Base-by-base conservation (phyloP, 1,140 invertebrate genomes). In the Dendrolimus kikuchii region DNA sequence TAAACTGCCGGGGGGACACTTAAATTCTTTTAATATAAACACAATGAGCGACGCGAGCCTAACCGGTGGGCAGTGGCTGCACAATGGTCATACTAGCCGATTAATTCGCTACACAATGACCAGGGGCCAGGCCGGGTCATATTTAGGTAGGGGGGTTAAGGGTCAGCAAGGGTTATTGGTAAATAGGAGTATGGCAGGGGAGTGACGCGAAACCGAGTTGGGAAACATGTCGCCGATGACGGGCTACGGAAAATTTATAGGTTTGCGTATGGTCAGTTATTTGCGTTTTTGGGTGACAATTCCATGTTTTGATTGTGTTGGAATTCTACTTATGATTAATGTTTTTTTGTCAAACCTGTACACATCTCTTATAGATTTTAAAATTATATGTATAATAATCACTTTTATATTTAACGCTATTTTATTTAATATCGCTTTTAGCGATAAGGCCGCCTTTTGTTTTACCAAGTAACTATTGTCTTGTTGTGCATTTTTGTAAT, bases 141-240 rank as follows among this genome's bases (percentile, higher is more conserved):
- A 81, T 85, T 85, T 85, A 85, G 81, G 81, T 79, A 84, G 68
- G 76, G 49, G 74, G 81, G 78, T 82, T 59, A 82, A 66, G 81
- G 81, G 79, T 85, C 79, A 76, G 71, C 60, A 50, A 61, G 76
- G 74, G 76, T 79, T 74, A 74, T 60, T 64, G 70, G 77, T 85
- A 85, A 85, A 85, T 85, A 82, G 77, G 64, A 66, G 56, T 64
- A 78, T 77, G 62, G 55, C 51, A 57, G 60, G 76, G 81, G 81
- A 77, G 79, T 81, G 77, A 77, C 71, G 59, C 63, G 72, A 58
- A 39, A 57, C 57, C 51, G 50, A 74, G 73, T 76, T 74, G 57
- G 60, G 62, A 55, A 85, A 85, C 81, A 85, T 76, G 71, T 68
- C 74, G 68, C 56, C 71, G 62, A 53, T 64, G 57, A 58, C 52